phyloP scores from a whole-genome alignment of 2,797 vertebrate species.

The Monodelphis domestica region DNA sequence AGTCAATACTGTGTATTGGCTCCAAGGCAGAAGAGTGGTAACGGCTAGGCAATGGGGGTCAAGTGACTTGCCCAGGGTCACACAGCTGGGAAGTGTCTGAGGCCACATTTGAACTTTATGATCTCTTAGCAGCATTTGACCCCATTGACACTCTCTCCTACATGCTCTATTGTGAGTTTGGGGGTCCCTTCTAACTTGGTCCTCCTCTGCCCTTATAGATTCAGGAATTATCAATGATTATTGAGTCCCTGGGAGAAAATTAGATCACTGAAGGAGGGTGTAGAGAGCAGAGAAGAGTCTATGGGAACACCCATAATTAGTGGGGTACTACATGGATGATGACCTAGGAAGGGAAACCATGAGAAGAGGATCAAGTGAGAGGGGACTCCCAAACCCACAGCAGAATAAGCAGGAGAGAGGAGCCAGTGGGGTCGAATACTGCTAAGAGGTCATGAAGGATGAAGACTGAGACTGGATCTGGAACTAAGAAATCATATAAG shows the following conservation, averaged over 20 bases:
- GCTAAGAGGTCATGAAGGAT: not conserved
- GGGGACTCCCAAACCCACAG: not conserved
- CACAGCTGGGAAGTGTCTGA: no score
- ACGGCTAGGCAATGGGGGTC: no score
- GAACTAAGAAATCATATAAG: not conserved
- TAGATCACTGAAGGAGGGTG: not conserved
- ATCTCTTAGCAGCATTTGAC: no score
- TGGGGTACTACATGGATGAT: not conserved
- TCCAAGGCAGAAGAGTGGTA: no score
- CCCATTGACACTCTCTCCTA: no score
- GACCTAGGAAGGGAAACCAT: not conserved
- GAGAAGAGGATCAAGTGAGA: not conserved
- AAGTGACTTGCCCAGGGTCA: no score
- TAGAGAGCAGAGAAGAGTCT: not conserved
- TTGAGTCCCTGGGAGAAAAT: not conserved
- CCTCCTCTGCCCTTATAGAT: no score
- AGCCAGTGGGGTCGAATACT: not conserved
- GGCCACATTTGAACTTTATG: no score
- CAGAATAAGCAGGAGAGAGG: not conserved
- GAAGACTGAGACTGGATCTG: not conserved
- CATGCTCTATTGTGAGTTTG: no score
- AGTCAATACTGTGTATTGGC: no score
- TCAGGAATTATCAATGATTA: not conserved
- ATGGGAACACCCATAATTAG: not conserved
- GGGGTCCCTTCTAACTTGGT: no score